Evolutionary conservation across 2,797 vertebrate species (phyloP).

Genomic region (Thamnophis elegans): DNA sequence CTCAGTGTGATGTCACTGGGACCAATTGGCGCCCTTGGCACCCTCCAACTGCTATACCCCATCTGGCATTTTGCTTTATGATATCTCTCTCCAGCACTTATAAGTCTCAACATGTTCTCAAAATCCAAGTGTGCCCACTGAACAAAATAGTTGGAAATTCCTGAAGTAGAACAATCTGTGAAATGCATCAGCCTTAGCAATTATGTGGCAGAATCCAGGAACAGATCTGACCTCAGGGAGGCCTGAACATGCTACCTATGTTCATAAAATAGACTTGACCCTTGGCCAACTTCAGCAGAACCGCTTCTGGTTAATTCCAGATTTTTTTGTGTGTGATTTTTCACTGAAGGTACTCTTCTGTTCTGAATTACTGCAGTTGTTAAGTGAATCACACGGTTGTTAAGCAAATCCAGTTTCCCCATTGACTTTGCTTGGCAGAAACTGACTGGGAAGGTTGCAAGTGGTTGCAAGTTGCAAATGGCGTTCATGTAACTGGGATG

Average conservation of each 20-base stretch:
- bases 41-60: not conserved
- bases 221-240: not conserved
- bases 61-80: not conserved
- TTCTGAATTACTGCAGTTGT: not conserved
- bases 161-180: not conserved
- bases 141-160: not conserved
- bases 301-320: not conserved
- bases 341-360: not conserved
- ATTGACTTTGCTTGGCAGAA: not conserved
- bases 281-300: not conserved
- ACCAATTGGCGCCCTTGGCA: not conserved
- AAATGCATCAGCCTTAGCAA: not conserved
- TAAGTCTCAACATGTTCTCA: not conserved
- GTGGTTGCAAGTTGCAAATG: not conserved
- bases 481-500: not conserved
- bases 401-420: not conserved
- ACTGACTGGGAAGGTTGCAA: not conserved
- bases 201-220: not conserved
- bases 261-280: not conserved
- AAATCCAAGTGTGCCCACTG: not conserved
- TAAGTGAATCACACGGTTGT: not conserved
- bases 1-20: not conserved
- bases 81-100: not conserved
- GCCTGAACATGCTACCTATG: not conserved
- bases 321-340: not conserved